Percentiles rank a stretch among this genome's conserved stretches.
Conservation (phyloP, 37 sponge, comb jelly and placozoan species). For the Crambe crambe region DNA sequence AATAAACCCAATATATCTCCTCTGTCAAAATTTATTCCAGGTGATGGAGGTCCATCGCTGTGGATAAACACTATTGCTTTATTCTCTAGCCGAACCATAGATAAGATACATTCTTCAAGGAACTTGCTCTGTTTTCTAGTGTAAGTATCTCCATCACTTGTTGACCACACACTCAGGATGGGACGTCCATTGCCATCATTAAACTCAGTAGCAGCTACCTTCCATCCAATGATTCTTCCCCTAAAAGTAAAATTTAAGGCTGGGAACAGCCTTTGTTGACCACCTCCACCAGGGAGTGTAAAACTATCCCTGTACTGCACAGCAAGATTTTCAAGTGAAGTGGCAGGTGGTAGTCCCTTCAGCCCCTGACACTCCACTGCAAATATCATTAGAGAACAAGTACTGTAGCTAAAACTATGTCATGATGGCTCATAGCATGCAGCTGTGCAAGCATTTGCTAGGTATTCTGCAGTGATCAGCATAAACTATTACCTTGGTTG, state of each 20-base stretch:
- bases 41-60: background rate
- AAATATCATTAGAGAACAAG: too few species aligned
- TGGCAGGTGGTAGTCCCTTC: constrained; percentile 3
- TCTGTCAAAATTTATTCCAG: background rate
- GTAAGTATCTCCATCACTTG: background rate
- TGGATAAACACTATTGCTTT: background rate
- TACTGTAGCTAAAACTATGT: too few species aligned
- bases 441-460: too few species aligned
- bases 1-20: constrained; percentile 21
- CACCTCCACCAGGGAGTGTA: background rate
- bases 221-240: constrained; percentile 24
- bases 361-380: background rate
- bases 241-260: background rate
- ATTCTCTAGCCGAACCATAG: background rate
- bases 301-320: background rate
- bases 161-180: background rate
- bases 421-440: too few species aligned
- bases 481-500: too few species aligned
- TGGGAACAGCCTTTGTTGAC: constrained; percentile 12
- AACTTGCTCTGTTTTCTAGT: background rate
- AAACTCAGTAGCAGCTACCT: constrained; percentile 1
- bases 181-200: background rate
- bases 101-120: background rate
- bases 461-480: too few species aligned
- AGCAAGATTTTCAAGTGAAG: background rate